Base-by-base conservation (phyloP, 2,797 vertebrate species). In the Loriculus beryllinus region DNA sequence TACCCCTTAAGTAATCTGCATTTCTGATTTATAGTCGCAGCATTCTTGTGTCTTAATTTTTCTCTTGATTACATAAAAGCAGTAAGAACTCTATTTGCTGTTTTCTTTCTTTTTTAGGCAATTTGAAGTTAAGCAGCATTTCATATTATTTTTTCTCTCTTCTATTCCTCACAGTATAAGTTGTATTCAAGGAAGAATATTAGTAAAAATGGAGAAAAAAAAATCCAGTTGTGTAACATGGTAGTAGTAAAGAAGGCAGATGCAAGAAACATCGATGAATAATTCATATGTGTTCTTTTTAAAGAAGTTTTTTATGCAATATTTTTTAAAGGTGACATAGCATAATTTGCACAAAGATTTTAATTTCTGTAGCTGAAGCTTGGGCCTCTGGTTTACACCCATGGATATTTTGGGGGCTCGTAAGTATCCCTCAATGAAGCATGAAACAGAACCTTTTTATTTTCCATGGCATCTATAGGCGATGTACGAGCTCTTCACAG, bases 401-500 rank as follows among this genome's bases (percentile, higher is more conserved):
- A 3, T 3, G 71, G 90, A 35, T 92, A 92, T 56, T 90, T 83
- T 52, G 29, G 78, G 48, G 77, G 64, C 52, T 92, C 64, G 45
- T 19, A 72, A 88, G 16, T 7, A 67, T 79, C 70, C 77, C 56
- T 72, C 40, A 63, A 1, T 10, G 67, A 18, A 82, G 35, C 42
- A 29, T 8, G 25, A 69, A 92, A 35, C 20, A 69, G 43, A 28
- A n/a, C 51, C 63, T 88, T 81, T 89, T 43, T n/a, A 68, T 89
- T 84, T 79, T 80, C 65, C 51, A 14, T 18, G 56, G 52, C 52
- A n/a, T 80, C 90, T 78, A 47, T 54, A 76, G 48, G 13, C 13
- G 51, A n/a, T 18, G 56, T 49, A 86, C 78, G 39, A 89, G 21
- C 8, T 57, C 49, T 40, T 95, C 88, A 97, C n/a, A 98, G 90